Percentiles rank a stretch among this genome's conserved stretches.
phyloP scores from a whole-genome alignment of 1,140 invertebrate genomes.

The Aphis gossypii region DNA sequence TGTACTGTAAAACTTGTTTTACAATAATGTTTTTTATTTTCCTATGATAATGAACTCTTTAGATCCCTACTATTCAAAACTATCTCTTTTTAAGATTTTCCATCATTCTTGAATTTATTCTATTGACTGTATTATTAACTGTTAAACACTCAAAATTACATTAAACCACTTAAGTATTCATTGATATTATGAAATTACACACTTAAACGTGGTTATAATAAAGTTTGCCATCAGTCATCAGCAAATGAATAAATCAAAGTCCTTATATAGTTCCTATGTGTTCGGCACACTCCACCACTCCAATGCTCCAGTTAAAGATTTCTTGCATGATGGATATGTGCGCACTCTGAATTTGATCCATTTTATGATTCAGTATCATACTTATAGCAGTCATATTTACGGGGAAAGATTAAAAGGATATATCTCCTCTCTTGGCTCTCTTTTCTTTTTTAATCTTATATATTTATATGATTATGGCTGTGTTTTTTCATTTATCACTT shows the following conservation, averaged over 20 bases:
- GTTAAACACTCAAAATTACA: constrained; percentile 11
- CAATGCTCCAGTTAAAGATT: neutral
- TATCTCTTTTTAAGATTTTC: neutral
- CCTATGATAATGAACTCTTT: neutral
- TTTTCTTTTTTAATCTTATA: no score
- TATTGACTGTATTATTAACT: neutral
- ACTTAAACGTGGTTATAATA: neutral
- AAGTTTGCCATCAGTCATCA: neutral
- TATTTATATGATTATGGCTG: no score
- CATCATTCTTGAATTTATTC: neutral
- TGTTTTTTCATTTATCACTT: no score
- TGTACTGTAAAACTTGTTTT: neutral
- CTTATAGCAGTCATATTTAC: no score
- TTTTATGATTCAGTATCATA: neutral
- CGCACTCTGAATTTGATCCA: neutral
- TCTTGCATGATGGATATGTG: neutral
- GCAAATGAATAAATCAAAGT: neutral
- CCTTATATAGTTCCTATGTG: neutral
- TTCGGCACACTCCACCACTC: constrained; percentile 1
- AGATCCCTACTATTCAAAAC: neutral
- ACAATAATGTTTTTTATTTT: neutral
- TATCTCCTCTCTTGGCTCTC: no score
- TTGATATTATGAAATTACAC: neutral
- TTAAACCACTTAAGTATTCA: neutral
- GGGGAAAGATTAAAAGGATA: no score